Evolutionary conservation across 1,140 invertebrate genomes (phyloP).

Genomic region (Probaryconus sp.): DNA sequence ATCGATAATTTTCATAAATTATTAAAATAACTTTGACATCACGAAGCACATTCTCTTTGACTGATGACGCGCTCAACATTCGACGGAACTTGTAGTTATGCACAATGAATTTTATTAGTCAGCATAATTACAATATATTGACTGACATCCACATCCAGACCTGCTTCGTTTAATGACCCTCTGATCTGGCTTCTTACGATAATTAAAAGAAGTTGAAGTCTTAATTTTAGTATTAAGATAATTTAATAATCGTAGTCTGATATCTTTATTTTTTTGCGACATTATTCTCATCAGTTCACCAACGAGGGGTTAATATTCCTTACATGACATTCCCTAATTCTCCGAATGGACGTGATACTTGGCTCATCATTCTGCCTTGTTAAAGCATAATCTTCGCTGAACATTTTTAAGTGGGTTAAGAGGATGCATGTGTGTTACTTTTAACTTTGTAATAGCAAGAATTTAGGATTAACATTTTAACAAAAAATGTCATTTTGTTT

Average conservation of each 20-base stretch:
- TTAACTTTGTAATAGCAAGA: too few relatives aligned
- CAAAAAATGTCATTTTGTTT: too few relatives aligned
- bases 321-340: conserved; percentile 9
- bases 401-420: neutral
- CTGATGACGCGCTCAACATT: conserved; percentile 29
- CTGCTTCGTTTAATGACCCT: conserved; percentile 45
- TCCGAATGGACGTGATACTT: conserved; percentile 11
- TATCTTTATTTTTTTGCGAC: neutral
- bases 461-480: too few relatives aligned
- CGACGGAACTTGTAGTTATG: conserved; percentile 31
- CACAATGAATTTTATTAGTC: conserved; percentile 57
- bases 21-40: conserved; percentile 4
- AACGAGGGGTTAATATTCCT: conserved; percentile 14
- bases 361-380: neutral
- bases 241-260: neutral
- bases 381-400: neutral
- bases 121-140: conserved; percentile 37
- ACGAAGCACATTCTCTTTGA: conserved; percentile 7
- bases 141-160: conserved; percentile 27
- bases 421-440: too few relatives aligned
- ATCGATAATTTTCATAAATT: conserved; percentile 8
- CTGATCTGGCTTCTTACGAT: too few relatives aligned
- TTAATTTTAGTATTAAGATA: neutral
- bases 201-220: neutral
- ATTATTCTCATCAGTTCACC: neutral